Percentiles rank a stretch among this genome's conserved stretches.
phyloP scores from a whole-genome alignment of 2,113 vertebrate species.

The Lepus americanus region DNA sequence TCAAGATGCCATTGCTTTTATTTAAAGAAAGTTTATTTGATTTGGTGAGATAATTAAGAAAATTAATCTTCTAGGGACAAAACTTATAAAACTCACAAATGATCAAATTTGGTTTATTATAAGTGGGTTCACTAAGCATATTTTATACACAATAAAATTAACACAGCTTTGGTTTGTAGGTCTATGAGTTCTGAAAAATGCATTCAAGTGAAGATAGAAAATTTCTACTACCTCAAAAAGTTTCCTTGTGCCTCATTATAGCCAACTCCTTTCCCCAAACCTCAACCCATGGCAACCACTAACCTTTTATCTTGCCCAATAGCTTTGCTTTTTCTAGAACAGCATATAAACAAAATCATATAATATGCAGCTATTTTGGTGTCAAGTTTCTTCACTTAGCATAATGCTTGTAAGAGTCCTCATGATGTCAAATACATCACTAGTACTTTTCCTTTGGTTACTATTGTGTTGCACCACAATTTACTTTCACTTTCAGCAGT shows the following conservation, averaged over 20 bases:
- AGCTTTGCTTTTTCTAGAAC: not conserved
- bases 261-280: not conserved
- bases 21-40: slow-evolving; percentile 1
- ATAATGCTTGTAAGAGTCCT: not conserved
- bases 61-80: not conserved
- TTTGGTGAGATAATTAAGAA: not conserved
- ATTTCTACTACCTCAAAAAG: not conserved
- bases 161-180: not conserved
- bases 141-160: not conserved
- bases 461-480: not conserved
- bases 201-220: not conserved
- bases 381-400: not conserved
- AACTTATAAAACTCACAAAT: not conserved
- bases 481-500: not conserved
- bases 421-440: not conserved
- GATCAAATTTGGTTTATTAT: not conserved
- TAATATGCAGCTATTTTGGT: not conserved
- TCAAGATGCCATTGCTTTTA: not conserved
- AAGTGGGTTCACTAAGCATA: not conserved
- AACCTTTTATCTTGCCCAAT: not conserved
- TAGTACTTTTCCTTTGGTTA: not conserved
- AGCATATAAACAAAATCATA: not conserved
- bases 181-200: slow-evolving; percentile 15
- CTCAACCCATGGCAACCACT: not conserved
- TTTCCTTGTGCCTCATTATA: not conserved